Conservation (phyloP, 2,888 invertebrate species). For the Amblyjoppa proteus region DNA sequence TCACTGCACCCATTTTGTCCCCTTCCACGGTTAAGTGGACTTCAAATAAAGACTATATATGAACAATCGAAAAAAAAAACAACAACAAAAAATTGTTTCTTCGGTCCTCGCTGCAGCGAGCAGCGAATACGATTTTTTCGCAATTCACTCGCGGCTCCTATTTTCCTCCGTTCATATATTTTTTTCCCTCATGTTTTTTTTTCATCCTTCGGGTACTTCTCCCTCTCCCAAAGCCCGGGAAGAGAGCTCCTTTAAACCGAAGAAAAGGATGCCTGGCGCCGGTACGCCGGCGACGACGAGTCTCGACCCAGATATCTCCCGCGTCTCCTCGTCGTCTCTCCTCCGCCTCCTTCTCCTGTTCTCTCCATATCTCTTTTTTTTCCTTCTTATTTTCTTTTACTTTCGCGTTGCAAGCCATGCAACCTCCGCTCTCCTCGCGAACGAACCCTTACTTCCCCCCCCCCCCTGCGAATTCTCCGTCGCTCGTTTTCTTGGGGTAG, state of each 20-base stretch:
- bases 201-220: constrained; percentile 58
- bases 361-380: constrained; percentile 76
- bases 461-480: constrained; percentile 40
- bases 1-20: neutral
- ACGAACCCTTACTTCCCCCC: constrained; percentile 48
- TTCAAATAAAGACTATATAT: neutral
- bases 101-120: constrained; percentile 43
- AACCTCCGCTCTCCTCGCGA: constrained; percentile 34
- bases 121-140: constrained; percentile 58
- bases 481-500: constrained; percentile 77
- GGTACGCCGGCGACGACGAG: constrained; percentile 83
- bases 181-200: constrained; percentile 44
- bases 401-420: constrained; percentile 74
- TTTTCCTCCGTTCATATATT: constrained; percentile 10
- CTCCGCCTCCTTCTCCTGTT: constrained; percentile 76
- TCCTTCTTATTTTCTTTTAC: constrained; percentile 77
- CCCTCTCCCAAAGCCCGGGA: constrained; percentile 61
- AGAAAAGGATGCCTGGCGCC: constrained; percentile 83
- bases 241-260: constrained; percentile 69
- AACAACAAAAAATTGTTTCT: constrained; percentile 41
- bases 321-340: constrained; percentile 78
- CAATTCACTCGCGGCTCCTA: constrained; percentile 31
- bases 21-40: neutral
- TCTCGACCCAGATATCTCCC: constrained; percentile 84
- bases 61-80: constrained; percentile 29